Base-by-base conservation (phyloP, 2,797 vertebrate genomes). In the Anniella stebbinsi region DNA sequence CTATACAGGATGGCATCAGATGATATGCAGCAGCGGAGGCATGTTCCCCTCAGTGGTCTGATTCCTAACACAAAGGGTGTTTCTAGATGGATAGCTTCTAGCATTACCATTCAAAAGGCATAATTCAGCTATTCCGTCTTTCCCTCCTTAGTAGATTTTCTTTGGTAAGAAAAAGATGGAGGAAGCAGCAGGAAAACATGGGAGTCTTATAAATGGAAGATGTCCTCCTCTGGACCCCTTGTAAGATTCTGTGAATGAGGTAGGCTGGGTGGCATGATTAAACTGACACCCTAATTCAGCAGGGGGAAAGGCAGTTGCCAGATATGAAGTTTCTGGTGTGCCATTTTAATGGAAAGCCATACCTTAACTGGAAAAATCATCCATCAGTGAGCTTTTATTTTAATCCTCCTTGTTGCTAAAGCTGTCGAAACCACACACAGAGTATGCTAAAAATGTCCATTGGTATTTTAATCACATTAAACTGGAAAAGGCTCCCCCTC, bases 391-490 rank as follows among this genome's bases (percentile, higher is more conserved):
- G 15, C 33, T 77, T 89, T 84, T 69, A 76, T 92, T 84, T 87
- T 1, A 87, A 86, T 21, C 5, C 54, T 60, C 78, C n/a, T 78
- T 73, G 88, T 63, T 51, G 82, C 63, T 86, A 84, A 0, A 38
- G 80, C 92, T 87, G 90, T 92, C 0, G 72, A 93, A 89, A 92
- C 88, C 89, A 84, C 5, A 23, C 66, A 93, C 13, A 57, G 72
- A 88, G 87, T 33, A 83, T 83, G 88, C 51, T 93, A 91, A 88
- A 91, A 95, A 78, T 88, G 83, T 91, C 91, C 91, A 84, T 90
- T 90, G 90, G 45, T 90, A 90, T 92, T 82, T 89, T 95, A 94
- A 93, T 87, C 80, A 90, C 70, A 93, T 93, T 91, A 95, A 91
- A 0, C 9, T 69, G 78, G 80, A 93, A 75, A 95, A 82, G 0